A percentile compares a stretch with the other conserved stretches of the same genome.
Evolutionary conservation across 2,888 invertebrate species (phyloP).

Genomic region (Nudaria mundana): DNA sequence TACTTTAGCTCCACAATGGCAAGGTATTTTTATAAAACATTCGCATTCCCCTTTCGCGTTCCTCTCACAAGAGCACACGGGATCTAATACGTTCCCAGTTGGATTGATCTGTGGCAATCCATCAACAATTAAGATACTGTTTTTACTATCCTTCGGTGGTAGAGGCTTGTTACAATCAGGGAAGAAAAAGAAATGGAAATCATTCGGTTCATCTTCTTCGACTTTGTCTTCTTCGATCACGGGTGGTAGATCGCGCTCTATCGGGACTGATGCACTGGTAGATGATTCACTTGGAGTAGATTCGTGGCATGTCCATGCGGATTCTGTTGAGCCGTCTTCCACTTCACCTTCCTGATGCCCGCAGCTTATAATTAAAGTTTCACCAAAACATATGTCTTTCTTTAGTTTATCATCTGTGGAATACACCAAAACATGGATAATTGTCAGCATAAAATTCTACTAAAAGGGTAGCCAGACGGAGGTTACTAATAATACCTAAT

Average conservation of each 20-base stretch:
- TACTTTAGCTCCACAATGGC: constrained; percentile 59
- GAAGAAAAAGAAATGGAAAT: constrained; percentile 72
- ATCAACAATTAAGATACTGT: constrained; percentile 55
- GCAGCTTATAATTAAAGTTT: constrained; percentile 78
- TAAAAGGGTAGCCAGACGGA: background rate
- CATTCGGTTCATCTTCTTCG: constrained; percentile 44
- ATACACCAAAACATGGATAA: too few relatives aligned
- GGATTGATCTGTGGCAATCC: constrained; percentile 64
- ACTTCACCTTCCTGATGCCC: constrained; percentile 60
- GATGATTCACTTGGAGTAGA: constrained; percentile 40
- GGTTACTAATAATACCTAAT: background rate
- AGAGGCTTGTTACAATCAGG: constrained; percentile 61
- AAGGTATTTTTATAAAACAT: constrained; percentile 56
- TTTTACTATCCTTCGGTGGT: constrained; percentile 45
- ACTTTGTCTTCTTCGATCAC: constrained; percentile 34
- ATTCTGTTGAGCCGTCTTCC: constrained; percentile 57
- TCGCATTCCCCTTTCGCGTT: constrained; percentile 53
- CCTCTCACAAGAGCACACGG: constrained; percentile 48
- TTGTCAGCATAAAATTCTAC: too few relatives aligned
- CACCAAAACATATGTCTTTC: constrained; percentile 75
- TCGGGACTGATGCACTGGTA: constrained; percentile 32
- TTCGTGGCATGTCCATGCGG: constrained; percentile 63
- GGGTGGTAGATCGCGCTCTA: constrained; percentile 18
- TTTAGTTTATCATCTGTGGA: constrained; percentile 71
- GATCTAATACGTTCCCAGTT: constrained; percentile 26